phyloP scores from a whole-genome alignment of 2,113 vertebrate genomes.

The Centropus unirufus region DNA sequence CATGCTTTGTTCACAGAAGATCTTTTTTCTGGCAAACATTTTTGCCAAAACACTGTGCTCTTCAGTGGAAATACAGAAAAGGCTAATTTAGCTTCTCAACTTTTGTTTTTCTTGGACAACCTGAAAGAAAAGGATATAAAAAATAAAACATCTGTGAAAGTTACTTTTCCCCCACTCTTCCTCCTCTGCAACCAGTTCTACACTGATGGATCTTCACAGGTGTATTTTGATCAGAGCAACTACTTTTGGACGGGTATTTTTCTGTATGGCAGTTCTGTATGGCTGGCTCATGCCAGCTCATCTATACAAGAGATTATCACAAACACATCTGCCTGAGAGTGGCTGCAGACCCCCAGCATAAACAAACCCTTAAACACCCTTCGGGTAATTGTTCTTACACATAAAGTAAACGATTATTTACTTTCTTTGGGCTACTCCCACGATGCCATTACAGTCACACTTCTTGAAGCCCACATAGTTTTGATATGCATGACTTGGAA shows the following conservation, averaged over 20 bases:
- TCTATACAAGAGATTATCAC: not conserved
- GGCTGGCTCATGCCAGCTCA: not conserved
- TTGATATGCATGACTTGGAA: not conserved
- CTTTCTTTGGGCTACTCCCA: not conserved
- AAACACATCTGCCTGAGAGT: not conserved
- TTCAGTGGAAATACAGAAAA: not conserved
- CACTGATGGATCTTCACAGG: not conserved
- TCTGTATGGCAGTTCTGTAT: not conserved
- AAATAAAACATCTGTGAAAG: not conserved
- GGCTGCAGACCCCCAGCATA: not conserved
- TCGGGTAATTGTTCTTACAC: not conserved
- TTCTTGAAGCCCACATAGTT: not conserved
- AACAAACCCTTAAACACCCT: not conserved
- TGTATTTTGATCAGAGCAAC: not conserved
- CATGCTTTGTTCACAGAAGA: not conserved
- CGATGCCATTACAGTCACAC: accelerated
- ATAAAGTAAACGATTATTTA: not conserved
- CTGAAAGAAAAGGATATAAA: not conserved
- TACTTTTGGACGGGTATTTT: not conserved
- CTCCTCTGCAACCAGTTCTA: not conserved
- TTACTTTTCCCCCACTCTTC: not conserved
- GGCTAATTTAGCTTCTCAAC: not conserved
- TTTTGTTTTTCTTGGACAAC: constrained; percentile 37
- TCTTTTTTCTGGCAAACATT: not conserved
- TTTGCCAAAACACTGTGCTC: not conserved